These are phyloP conservation scores for Drosophila tripunctata DNA, from an alignment of 2,888 invertebrate species.

Conservation along the genomic window DNA sequence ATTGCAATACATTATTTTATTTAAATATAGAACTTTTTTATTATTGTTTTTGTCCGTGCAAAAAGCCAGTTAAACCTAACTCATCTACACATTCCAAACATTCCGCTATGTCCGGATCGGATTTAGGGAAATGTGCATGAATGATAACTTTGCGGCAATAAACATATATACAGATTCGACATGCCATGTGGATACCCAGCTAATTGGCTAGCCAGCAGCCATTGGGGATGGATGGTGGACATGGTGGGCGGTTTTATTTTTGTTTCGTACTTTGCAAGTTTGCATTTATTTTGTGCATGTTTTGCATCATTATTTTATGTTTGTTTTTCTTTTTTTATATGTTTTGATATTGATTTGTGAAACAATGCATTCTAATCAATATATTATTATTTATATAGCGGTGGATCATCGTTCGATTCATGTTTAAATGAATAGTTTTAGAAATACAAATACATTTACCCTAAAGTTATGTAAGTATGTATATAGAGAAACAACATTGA, in stretches of 20 bases:
- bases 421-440: conserved; percentile 71
- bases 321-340: conserved; percentile 10
- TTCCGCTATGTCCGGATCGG: not conserved
- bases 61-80: conserved; percentile 20
- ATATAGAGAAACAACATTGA: conserved; percentile 54
- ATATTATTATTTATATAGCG: conserved; percentile 79
- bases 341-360: conserved; percentile 33
- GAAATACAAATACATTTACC: conserved; percentile 39
- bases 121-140: not conserved
- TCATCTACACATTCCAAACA: not conserved
- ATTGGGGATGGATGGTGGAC: not conserved
- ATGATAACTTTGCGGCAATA: conserved; percentile 8
- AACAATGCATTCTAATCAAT: conserved; percentile 55
- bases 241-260: not conserved
- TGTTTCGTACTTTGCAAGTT: not conserved
- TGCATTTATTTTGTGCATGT: conserved; percentile 36
- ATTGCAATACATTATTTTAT: conserved; percentile 54
- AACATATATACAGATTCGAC: conserved; percentile 11
- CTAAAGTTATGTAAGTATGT: conserved; percentile 45
- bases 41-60: conserved; percentile 34
- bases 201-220: conserved; percentile 3
- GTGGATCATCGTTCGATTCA: conserved; percentile 82
- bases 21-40: conserved; percentile 39
- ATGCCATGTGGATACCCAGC: not conserved
- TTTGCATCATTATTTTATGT: conserved; percentile 32